Conservation (phyloP, 2,888 invertebrate species). For the Alsophila aescularia region DNA sequence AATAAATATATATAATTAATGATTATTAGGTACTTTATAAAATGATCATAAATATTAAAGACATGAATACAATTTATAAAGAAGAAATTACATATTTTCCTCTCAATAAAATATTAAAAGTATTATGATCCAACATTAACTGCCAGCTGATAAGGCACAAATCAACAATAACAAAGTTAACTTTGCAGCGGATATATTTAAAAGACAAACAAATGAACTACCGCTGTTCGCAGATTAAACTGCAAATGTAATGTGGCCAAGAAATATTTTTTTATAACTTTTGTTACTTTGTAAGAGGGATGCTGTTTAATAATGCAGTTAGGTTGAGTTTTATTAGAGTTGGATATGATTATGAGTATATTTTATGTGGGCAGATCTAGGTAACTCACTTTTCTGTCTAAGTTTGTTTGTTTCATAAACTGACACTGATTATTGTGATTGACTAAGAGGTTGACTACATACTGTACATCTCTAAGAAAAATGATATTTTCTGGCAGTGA, state of each 20-base stretch:
- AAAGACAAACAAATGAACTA: conserved; percentile 38
- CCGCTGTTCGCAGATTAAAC: conserved; percentile 18
- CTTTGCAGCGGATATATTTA: conserved; percentile 38
- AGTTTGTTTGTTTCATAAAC: too few relatives aligned
- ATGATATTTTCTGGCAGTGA: too few relatives aligned
- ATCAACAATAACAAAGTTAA: conserved; percentile 41
- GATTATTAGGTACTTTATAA: too few relatives aligned
- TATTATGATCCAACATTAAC: conserved; percentile 44
- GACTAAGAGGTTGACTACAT: too few relatives aligned
- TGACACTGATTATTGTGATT: too few relatives aligned
- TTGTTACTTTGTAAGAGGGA: conserved; percentile 41
- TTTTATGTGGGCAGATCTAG: too few relatives aligned
- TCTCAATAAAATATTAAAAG: not conserved
- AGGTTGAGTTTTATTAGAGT: not conserved
- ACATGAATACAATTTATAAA: not conserved
- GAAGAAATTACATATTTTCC: not conserved
- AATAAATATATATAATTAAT: too few relatives aligned
- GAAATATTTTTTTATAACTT: conserved; percentile 47
- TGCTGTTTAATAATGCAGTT: not conserved
- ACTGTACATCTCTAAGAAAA: too few relatives aligned
- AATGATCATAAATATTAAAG: too few relatives aligned
- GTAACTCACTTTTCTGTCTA: too few relatives aligned
- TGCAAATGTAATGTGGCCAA: conserved; percentile 40
- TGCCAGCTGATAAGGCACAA: conserved; percentile 47
- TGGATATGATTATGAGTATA: too few relatives aligned